Evolutionary conservation across 2,888 invertebrate genomes (phyloP), one percentile per base, ranked within the genome.

Genomic region (Fissipunctia ypsillon): DNA sequence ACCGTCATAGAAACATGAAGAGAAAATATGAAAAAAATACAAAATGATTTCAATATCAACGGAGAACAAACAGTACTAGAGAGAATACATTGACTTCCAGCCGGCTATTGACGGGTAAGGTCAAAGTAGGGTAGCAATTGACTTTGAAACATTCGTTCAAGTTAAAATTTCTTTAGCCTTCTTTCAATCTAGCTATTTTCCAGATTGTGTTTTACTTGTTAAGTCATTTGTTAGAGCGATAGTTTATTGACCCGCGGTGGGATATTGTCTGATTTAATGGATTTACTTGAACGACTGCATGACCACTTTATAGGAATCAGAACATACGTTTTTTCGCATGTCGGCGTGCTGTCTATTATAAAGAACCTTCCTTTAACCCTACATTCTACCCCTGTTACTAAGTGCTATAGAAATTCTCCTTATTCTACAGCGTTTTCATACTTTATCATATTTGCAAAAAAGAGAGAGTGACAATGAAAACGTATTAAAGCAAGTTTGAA

Each of bases 81-180:
- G 41, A 81, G 82, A 83, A 81, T 75, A 73, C 69, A 65, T 83
- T 77, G 74, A 81, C 75, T 78, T 71, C 68, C 60, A 68, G 69
- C 52, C 22, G 25, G 45, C 48, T 74, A 77, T 81, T 72, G 82
- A 78, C 52, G 63, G 67, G 25, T 65, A 76, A 83, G 83, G 83
- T 78, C 75, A 73, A 52, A 48, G 56, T 73, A 61, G 56, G 67
- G 64, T 60, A 69, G 67, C 64, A 64, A 75, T 70, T 69, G 73
- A 70, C 73, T 61, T 81, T 81, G 69, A 81, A 68, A 76, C 66
- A 75, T 66, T 41, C 28, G 45, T 68, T 70, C 57, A 69, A 60
- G 68, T 69, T 48, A 63, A 74, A 80, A 71, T 71, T 54, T 69
- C 68, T 63, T 41, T 45, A 63, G 54, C 25, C 63, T 77, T 67